Conservation (phyloP, 2,888 invertebrate genomes). For the Ophraella communa region DNA sequence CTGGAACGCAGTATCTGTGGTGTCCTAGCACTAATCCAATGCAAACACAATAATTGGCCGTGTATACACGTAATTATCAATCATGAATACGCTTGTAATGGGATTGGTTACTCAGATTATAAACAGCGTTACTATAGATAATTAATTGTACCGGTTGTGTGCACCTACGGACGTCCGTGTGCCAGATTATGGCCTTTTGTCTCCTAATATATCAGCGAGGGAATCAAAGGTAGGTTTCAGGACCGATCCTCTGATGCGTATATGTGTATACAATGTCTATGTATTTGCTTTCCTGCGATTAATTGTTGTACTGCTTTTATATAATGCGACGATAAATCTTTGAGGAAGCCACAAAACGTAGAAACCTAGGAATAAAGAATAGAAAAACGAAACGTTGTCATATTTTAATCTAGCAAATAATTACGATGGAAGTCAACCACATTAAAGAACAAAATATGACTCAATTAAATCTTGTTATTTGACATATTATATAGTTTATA, state of each 20-base stretch:
- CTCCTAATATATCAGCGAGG: conserved; percentile 35
- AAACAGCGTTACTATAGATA: conserved; percentile 41
- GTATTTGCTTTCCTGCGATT: conserved; percentile 10
- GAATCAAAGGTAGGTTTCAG: conserved; percentile 33
- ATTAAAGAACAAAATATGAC: no score
- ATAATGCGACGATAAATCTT: conserved; percentile 4
- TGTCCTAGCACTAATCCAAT: conserved; percentile 1
- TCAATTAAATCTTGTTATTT: no score
- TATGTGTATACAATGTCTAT: conserved; percentile 12
- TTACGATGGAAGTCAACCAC: no score
- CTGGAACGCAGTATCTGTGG: not conserved
- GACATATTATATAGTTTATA: no score
- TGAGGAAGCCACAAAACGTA: not conserved
- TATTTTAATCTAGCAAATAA: no score
- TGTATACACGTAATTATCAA: conserved; percentile 39
- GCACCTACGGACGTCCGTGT: conserved; percentile 43
- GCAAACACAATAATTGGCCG: conserved; percentile 35
- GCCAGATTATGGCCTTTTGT: conserved; percentile 42
- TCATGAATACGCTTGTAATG: conserved; percentile 38
- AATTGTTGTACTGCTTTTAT: conserved; percentile 6
- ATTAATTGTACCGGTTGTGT: conserved; percentile 45
- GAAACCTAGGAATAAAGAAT: no score
- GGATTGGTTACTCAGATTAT: conserved; percentile 38
- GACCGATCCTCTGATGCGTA: conserved; percentile 17
- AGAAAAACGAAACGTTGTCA: no score